Evolutionary conservation across 2,113 vertebrate species (phyloP).

Genomic region (Sinocyclocheilus anshuiensis): DNA sequence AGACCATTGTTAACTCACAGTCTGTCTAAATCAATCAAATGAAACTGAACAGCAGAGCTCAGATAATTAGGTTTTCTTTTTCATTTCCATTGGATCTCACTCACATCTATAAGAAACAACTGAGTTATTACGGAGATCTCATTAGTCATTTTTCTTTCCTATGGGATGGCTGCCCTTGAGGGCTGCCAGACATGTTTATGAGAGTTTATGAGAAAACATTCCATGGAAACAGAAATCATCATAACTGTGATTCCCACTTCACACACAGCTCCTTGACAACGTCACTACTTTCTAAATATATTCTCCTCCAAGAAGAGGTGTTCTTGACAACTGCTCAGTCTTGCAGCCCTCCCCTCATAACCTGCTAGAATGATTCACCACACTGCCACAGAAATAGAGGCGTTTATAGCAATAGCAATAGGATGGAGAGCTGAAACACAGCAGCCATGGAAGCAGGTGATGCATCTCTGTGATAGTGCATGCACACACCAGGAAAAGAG

Average conservation of each 20-base stretch:
- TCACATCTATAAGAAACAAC: background rate
- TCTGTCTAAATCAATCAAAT: background rate
- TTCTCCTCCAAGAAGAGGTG: constrained; percentile 5
- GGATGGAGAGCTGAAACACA: background rate
- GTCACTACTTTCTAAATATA: constrained; percentile 40
- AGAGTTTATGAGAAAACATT: background rate
- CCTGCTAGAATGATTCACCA: constrained; percentile 18
- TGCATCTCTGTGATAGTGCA: background rate
- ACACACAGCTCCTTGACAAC: constrained; percentile 22
- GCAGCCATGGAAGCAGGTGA: background rate
- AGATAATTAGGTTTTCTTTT: background rate
- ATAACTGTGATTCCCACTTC: background rate
- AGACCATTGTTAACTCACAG: background rate
- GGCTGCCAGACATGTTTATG: background rate
- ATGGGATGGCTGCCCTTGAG: background rate
- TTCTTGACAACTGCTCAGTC: background rate
- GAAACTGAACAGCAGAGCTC: background rate
- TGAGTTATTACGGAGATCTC: background rate
- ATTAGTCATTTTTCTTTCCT: background rate
- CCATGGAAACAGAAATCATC: background rate
- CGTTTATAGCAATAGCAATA: background rate
- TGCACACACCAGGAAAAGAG: background rate
- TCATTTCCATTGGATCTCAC: background rate
- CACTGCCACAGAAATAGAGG: background rate
- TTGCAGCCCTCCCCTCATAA: background rate